Conservation (phyloP, 2,888 invertebrate genomes). For the Morinoia aosen region DNA sequence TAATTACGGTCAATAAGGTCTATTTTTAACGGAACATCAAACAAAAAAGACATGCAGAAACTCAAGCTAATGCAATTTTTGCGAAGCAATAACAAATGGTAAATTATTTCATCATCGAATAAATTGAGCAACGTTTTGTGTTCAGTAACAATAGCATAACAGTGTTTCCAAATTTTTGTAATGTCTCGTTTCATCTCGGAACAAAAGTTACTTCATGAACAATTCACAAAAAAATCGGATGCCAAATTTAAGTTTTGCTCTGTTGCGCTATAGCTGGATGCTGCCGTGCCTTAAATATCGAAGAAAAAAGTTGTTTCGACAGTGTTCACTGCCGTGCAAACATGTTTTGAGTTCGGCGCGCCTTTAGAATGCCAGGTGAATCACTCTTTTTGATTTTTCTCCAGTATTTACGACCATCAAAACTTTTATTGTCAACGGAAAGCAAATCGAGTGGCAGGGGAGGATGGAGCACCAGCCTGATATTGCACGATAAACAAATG, state of each 20-base stretch:
- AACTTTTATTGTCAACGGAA: slow-evolving; percentile 51
- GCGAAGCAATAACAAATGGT: background rate
- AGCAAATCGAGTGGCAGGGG: slow-evolving; percentile 52
- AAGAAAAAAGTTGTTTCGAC: background rate
- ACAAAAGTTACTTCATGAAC: background rate
- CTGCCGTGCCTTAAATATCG: too few relatives aligned
- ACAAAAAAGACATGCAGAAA: background rate
- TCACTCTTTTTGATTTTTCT: background rate
- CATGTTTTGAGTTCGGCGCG: background rate
- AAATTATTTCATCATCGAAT: too few relatives aligned
- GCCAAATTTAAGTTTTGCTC: too few relatives aligned
- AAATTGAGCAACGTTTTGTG: too few relatives aligned
- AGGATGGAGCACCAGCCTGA: background rate
- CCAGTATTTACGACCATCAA: background rate
- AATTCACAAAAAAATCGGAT: background rate
- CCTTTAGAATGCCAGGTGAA: background rate
- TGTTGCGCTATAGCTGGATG: too few relatives aligned
- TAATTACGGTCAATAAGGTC: background rate
- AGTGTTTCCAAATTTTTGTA: too few relatives aligned
- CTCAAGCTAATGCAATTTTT: background rate
- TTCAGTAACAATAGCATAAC: too few relatives aligned
- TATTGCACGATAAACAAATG: slow-evolving; percentile 5
- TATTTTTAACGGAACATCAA: background rate
- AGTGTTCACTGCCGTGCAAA: background rate
- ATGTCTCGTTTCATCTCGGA: too few relatives aligned